These are phyloP conservation scores for Phortica okadai DNA, from an alignment of 2,888 invertebrate genomes.

Conservation along the genomic window DNA sequence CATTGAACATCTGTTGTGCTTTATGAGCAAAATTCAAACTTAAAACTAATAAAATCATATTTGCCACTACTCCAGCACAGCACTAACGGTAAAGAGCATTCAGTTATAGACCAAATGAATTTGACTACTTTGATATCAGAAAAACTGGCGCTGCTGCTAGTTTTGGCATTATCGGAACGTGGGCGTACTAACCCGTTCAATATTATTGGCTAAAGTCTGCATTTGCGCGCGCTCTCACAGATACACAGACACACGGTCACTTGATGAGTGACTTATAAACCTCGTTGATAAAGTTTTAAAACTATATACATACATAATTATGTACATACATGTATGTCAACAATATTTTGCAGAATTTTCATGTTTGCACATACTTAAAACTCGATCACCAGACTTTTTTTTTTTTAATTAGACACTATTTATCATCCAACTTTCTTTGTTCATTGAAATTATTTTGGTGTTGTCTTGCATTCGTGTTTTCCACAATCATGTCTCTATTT, in stretches of 20 bases:
- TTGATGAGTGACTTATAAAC: too few relatives aligned
- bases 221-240: slow-evolving; percentile 2
- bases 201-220: background rate
- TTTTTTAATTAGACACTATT: slow-evolving; percentile 7
- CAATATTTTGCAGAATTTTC: background rate
- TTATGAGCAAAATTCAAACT: too few relatives aligned
- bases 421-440: background rate
- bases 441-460: too few relatives aligned
- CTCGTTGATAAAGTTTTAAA: slow-evolving; percentile 40
- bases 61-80: too few relatives aligned
- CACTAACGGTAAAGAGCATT: too few relatives aligned
- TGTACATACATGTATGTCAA: slow-evolving; percentile 39
- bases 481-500: slow-evolving; percentile 35
- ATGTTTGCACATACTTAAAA: too few relatives aligned
- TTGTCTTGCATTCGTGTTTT: background rate
- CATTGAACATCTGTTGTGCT: slow-evolving; percentile 16
- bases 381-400: background rate
- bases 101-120: too few relatives aligned
- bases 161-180: background rate
- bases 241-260: slow-evolving; percentile 10
- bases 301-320: slow-evolving; percentile 16
- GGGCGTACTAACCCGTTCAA: slow-evolving; percentile 29
- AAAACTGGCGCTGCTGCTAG: background rate
- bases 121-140: background rate
- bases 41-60: too few relatives aligned